Conservation (phyloP, 2,888 invertebrate species). For the Dicranocentrus wangi region DNA sequence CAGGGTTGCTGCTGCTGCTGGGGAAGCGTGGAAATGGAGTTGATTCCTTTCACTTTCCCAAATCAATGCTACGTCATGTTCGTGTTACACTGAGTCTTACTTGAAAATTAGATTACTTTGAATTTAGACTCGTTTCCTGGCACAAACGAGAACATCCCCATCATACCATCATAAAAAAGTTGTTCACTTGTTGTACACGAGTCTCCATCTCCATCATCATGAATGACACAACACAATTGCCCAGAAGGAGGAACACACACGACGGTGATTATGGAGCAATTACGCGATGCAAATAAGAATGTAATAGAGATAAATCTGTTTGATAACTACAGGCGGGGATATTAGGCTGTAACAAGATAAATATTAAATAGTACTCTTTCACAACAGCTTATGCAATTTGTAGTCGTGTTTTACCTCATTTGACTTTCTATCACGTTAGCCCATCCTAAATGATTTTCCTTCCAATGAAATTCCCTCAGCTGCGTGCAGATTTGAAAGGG, state of each 20-base stretch:
- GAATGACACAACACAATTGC: constrained; percentile 9
- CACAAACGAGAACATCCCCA: no score
- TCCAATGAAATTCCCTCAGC: neutral
- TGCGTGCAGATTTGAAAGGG: neutral
- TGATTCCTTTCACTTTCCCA: no score
- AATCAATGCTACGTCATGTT: no score
- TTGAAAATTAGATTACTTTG: no score
- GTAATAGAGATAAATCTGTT: constrained; percentile 2
- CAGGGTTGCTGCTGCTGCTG: no score
- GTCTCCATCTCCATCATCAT: no score
- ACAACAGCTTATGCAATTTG: constrained; percentile 4
- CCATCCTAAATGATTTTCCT: neutral
- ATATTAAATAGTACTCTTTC: constrained; percentile 11
- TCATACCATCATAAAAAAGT: no score
- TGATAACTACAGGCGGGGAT: neutral
- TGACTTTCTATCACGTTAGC: neutral
- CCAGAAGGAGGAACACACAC: neutral
- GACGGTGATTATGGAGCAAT: constrained; percentile 22
- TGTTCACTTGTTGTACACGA: no score
- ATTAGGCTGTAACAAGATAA: neutral
- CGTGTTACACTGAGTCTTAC: no score
- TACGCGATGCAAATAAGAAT: constrained; percentile 12
- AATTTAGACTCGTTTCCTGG: no score
- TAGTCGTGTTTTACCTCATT: constrained; percentile 6
- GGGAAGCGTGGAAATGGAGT: no score